Evolutionary conservation across 1,140 invertebrate species (phyloP).

Genomic region (Radopholus similis): DNA sequence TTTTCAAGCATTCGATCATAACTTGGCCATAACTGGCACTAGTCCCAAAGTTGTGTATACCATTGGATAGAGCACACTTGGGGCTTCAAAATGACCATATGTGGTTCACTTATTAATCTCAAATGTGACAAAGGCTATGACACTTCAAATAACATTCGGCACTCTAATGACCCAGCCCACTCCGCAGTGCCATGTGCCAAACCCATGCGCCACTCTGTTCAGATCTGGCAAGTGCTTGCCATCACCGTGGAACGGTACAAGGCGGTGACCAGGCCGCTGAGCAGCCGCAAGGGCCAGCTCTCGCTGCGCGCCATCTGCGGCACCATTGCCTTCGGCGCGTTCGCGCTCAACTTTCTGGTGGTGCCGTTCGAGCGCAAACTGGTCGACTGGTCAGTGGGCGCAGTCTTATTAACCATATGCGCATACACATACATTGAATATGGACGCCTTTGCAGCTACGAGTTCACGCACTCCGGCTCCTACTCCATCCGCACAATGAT

Average conservation of each 20-base stretch:
- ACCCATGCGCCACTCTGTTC: no score
- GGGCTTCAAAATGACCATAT: no score
- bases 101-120: no score
- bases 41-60: no score
- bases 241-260: slow-evolving; percentile 55
- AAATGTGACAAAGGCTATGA: no score
- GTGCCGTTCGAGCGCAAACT: slow-evolving; percentile 53
- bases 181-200: no score
- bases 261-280: slow-evolving; percentile 47
- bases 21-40: no score
- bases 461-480: slow-evolving; percentile 38
- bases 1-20: no score
- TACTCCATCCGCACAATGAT: slow-evolving; percentile 47
- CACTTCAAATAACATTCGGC: no score
- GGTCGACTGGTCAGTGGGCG: slow-evolving; percentile 38
- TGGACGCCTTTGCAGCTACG: slow-evolving; percentile 19
- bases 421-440: neutral
- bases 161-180: no score
- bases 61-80: no score
- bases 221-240: slow-evolving; percentile 56
- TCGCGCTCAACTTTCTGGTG: slow-evolving; percentile 47
- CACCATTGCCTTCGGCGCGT: slow-evolving; percentile 47
- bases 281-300: slow-evolving; percentile 57
- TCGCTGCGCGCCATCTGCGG: slow-evolving; percentile 45
- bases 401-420: slow-evolving; percentile 1